Evolutionary conservation across 1,140 invertebrate genomes (phyloP), one percentile per base, ranked within the genome.

Genomic region (Saccostrea glomerata): DNA sequence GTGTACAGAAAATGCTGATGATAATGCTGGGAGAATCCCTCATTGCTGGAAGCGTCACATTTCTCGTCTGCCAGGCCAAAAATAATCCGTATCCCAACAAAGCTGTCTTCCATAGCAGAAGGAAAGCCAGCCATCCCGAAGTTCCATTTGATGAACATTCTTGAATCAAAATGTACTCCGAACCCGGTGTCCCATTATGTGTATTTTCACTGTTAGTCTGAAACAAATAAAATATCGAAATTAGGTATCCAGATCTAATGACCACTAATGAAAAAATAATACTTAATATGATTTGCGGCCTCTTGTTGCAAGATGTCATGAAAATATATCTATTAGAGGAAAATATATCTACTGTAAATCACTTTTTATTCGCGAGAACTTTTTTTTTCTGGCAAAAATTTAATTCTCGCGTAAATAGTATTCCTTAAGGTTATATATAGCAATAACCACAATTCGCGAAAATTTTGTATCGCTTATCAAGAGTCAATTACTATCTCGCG

Each of bases 41-140:
- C 93, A 93, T 92, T 36, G 92, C 89, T 0, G 93, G 93, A 13
- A 93, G 84, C 23, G 90, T 90, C 30, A 93, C 88, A 70, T 93
- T 91, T 70, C 92, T 87, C 7, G 90, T 93, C 84, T 91, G 89
- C 93, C 93, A 93, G 1, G 93, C 90, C 13, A 93, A 86, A 84
- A 90, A 93, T 40, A 92, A 84, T 9, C 93, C 92, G 82, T 89
- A 91, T 20, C 90, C 86, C 40, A 93, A 88, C 2, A 93, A 23
- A 13, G 86, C 77, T 6, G 90, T 89, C 89, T 93, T 93, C 85
- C 91, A 92, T 23, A 92, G 60, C 58, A 93, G 84, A 9, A 93
- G 73, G 3, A 91, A 63, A 15, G 91, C 88, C 1, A 92, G 54
- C 93, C 93, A 93, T 20, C 90, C 86, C 5, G 89, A 88, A 20